Evolutionary conservation across 2,797 vertebrate genomes (phyloP), one percentile per base, ranked within the genome.

Genomic region (Pristis pectinata): DNA sequence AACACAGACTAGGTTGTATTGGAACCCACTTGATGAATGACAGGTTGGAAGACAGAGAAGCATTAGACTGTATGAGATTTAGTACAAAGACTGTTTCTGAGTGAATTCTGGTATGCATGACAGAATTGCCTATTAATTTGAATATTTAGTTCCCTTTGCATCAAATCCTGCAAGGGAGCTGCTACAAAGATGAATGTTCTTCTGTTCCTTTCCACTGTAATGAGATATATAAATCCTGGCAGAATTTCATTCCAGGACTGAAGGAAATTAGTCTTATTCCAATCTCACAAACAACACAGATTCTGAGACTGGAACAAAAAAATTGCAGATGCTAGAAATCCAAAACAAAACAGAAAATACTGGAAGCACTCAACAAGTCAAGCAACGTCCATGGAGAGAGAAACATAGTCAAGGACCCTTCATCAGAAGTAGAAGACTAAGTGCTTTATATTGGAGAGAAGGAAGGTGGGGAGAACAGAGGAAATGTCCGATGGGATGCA

Each of bases 161-260:
- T 70, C n/a, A 92, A 41, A 24, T 37, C 34, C 64, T 92, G n/a
- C n/a, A 70, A 67, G n/a, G 17, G 3, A 41, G 7, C 37, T 92
- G 37, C 34, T 92, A 59, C 7, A 83, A 83, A 44, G 80, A 24
- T 83, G 41, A 44, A 49, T 41, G 59, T 41, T 24, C 89, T 41
- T 59, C 64, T n/a, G 92, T 92, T 92, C 92, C 61, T 41, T 92
- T 85, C n/a, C 34, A 22, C 61, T 89, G 3, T 92, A 67, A 92
- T 70, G 19, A 67, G n/a, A 67, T 8, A 34, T 72, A 49, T 22
- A 24, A 92, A 41, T 67, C 22, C 9, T 56, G 82, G 11, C 49
- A 85, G 82, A 85, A 80, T 10, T 11, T 85, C 27, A 85, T 56
- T 85, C 49, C 27, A 85, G 49, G 49, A 56, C 2, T 27, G 22